Evolutionary conservation across 2,888 invertebrate genomes (phyloP), one percentile per base, ranked within the genome.

Genomic region (Tholera decimalis): DNA sequence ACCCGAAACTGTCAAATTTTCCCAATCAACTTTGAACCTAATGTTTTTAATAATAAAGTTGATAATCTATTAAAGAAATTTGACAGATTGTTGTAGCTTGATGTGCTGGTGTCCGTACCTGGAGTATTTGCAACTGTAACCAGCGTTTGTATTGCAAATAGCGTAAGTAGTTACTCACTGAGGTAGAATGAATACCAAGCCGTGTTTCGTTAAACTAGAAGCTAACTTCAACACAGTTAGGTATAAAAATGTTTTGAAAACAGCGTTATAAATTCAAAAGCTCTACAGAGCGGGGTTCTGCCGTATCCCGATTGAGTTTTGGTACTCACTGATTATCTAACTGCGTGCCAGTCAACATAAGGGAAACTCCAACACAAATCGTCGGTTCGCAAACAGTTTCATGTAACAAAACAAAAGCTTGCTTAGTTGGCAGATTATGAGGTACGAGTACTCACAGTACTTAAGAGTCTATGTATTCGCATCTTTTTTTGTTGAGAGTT

Each of bases 271-370:
- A 69, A 69, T 39, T 39, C 22, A 47, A 59, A 41, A 59, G 26
- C 18, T 9, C 9, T 41, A 15, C 28, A 24, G 22, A 39, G 28
- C 3, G 18, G 28, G 33, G 44, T 61, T 30, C 1, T 15, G 18
- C 56, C 18, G 22, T 20, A 55, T 64, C 70, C 58, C 70, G 35
- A 30, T 35, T 57, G 58, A 57, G 35, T 69, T 69, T 33, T 35
- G 43, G 60, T 28, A 41, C 13, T 46, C 30, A n/a, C 37, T 68
- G 35, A 26, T 39, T 65, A 47, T 26, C 47, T 49, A 60, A 71
- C 60, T 60, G 41, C 24, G 39, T 49, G 22, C 13, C 43, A 13
- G 20, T 15, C 15, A 20, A 47, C 33, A 20, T 18, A 18, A 22
- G 15, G 35, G 15, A 41, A 66, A 66, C n/a, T 39, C 46, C 11